Evolutionary conservation across 2,888 invertebrate species (phyloP), one percentile per base, ranked within the genome.

Genomic region (Stenoptilia bipunctidactyla): DNA sequence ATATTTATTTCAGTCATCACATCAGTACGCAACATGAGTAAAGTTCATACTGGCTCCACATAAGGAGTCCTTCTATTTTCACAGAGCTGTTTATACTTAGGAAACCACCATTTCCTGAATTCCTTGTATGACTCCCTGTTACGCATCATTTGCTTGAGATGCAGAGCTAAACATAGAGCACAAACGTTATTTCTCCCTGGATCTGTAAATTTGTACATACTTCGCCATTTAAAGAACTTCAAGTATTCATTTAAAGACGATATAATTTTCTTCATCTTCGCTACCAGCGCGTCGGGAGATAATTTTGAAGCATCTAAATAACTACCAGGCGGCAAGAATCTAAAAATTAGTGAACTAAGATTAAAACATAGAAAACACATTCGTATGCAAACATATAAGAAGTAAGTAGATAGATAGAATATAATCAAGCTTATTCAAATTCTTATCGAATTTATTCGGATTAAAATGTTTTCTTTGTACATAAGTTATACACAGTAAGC

Each of bases 251-350:
- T 48, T 0, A 65, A 64, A 0, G 55, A 56, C 0, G 44, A 47
- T 15, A 69, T 68, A 2, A 69, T 44, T 0, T 45, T 45, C 8
- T 56, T 54, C 42, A 80, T 70, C 3, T 48, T 51, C 1, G 47
- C 45, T 0, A 75, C 79, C 12, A 76, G 43, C 1, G 61, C 45
- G 1, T 40, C 30, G 0, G 61, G 54, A 1, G 44, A 49, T 2
- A 52, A 47, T 3, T 49, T 52, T 0, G 49, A 48, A 0, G 63
- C 70, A 41, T 79, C 61, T 6, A 80, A 44, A 40, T 77, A 80
- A 0, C 76, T 71, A 0, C 65, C 66, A 1, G 74, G 77, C 1
- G 80, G 77, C 5, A 80, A 63, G 44, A 76, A 80, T 44, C 79
- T 80, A 66, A 1, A 60, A 55, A 30, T 39, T 1, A 13, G 36